These are phyloP conservation scores for Rhabditophanes sp. DNA, from an alignment of 2,888 invertebrate species.

Conservation along the genomic window DNA sequence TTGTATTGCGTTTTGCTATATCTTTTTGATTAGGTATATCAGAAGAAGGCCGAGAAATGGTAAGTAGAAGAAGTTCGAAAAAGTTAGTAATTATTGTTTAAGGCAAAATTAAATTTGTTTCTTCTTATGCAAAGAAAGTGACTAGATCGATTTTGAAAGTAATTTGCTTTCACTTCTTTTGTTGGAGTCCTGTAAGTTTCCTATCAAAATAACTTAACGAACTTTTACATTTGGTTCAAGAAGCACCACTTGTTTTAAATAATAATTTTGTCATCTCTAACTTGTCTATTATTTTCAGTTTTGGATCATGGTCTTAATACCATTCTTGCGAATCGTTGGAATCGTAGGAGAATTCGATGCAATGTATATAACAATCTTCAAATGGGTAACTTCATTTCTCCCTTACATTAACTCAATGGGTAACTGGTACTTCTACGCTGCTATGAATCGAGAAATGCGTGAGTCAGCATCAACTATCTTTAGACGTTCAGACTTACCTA, in stretches of 20 bases:
- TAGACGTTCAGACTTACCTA: too few species aligned
- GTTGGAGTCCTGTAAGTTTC: constrained; percentile 7
- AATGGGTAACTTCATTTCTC: too few species aligned
- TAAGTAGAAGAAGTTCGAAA: constrained; percentile 8
- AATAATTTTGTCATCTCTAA: not conserved
- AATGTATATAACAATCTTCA: too few species aligned
- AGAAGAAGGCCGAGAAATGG: constrained; percentile 16
- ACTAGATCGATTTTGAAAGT: constrained; percentile 20
- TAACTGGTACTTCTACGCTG: constrained; percentile 23
- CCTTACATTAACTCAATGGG: constrained; percentile 21
- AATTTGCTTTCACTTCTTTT: constrained; percentile 12
- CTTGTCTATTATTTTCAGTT: too few species aligned
- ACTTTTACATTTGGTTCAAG: not conserved
- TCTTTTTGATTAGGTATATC: constrained; percentile 20
- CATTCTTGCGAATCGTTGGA: too few species aligned
- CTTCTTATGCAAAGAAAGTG: constrained; percentile 12
- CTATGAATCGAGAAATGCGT: constrained; percentile 14
- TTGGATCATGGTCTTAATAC: too few species aligned
- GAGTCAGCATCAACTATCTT: too few species aligned
- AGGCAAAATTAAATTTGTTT: constrained; percentile 3
- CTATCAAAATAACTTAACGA: constrained; percentile 4
- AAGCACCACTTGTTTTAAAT: not conserved
- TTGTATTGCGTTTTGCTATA: constrained; percentile 20
- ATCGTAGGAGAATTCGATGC: too few species aligned
- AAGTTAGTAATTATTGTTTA: not conserved